Evolutionary conservation across 2,113 vertebrate genomes (phyloP).

Genomic region (Dermatemys mawii): DNA sequence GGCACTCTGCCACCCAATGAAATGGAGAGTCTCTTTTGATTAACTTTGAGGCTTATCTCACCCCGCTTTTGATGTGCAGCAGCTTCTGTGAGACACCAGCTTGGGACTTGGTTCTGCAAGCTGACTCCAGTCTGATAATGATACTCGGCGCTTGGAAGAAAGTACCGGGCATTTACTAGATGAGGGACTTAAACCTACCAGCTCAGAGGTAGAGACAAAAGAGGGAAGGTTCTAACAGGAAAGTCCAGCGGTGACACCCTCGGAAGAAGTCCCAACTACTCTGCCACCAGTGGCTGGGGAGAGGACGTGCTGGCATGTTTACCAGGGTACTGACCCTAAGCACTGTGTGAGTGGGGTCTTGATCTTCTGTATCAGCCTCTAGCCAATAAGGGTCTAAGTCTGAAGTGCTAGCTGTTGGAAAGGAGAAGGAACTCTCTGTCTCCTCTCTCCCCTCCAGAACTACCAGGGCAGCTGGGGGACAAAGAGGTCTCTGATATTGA

Average conservation of each 20-base stretch:
- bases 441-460: not conserved
- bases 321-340: not conserved
- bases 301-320: not conserved
- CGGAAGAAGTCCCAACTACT: not conserved
- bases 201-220: not conserved
- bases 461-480: not conserved
- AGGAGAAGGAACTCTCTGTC: not conserved
- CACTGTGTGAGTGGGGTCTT: not conserved
- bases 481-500: not conserved
- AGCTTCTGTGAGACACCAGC: too few species aligned
- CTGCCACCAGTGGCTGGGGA: not conserved
- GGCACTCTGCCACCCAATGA: not conserved
- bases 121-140: not conserved
- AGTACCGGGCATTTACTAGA: not conserved
- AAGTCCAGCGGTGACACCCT: not conserved
- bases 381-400: not conserved
- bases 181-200: not conserved
- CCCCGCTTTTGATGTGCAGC: not conserved
- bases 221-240: not conserved
- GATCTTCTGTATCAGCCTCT: not conserved
- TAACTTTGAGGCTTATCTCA: not conserved
- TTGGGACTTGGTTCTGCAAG: not conserved
- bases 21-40: not conserved
- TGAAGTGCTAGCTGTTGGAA: not conserved
- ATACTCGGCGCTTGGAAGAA: not conserved